Evolutionary conservation across 2,888 invertebrate species (phyloP).

Genomic region (Nemotelus nigrinus): DNA sequence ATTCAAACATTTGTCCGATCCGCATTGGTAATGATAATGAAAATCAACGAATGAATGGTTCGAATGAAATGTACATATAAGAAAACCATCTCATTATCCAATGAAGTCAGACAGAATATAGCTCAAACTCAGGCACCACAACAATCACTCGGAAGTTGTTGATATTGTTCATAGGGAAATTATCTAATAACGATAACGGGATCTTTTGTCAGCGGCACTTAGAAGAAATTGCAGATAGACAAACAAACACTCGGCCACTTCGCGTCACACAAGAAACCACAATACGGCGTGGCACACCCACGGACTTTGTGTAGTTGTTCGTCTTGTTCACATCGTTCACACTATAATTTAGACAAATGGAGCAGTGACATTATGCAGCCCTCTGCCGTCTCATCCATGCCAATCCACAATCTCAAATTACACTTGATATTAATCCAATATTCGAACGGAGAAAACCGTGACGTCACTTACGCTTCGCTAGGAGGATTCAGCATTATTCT

Average conservation of each 20-base stretch:
- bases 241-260: slow-evolving; percentile 5
- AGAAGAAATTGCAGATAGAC: slow-evolving; percentile 10
- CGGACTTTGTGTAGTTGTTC: background rate
- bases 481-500: background rate
- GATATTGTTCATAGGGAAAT: slow-evolving; percentile 38
- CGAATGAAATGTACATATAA: background rate
- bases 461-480: slow-evolving; percentile 25
- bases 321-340: slow-evolving; percentile 1
- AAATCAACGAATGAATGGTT: background rate
- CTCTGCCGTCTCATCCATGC: background rate
- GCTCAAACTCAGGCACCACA: background rate
- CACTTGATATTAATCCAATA: slow-evolving; percentile 10
- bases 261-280: background rate
- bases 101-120: slow-evolving; percentile 1
- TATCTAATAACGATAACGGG: slow-evolving; percentile 38
- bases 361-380: background rate
- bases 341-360: background rate
- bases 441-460: background rate
- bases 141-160: slow-evolving; percentile 31
- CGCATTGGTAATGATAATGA: slow-evolving; percentile 9
- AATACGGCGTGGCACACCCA: slow-evolving; percentile 9
- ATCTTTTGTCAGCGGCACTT: slow-evolving; percentile 36
- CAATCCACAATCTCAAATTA: slow-evolving; percentile 13
- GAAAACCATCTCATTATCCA: slow-evolving; percentile 40
- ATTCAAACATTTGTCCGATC: no score